These are phyloP conservation scores for Portunus trituberculatus DNA, from an alignment of 1,140 invertebrate genomes.

Conservation along the genomic window DNA sequence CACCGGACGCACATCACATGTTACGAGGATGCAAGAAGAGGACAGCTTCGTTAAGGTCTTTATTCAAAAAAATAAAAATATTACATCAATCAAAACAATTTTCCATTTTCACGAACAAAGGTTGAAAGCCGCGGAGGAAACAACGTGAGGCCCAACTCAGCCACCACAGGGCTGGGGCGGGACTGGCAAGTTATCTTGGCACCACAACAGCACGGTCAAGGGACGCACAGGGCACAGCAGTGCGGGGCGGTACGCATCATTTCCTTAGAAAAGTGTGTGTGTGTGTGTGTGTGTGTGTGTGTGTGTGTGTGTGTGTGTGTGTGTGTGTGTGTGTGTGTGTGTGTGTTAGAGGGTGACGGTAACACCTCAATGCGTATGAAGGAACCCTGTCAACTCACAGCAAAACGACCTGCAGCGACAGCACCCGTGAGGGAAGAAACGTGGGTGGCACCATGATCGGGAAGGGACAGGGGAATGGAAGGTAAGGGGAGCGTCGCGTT, in stretches of 20 bases:
- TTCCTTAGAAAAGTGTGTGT: not conserved
- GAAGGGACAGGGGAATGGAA: too few species aligned
- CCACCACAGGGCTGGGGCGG: not conserved
- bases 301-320: not conserved
- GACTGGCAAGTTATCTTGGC: not conserved
- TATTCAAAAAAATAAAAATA: conserved; percentile 14
- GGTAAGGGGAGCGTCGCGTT: not conserved
- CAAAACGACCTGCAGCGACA: too few species aligned
- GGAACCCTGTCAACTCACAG: not conserved
- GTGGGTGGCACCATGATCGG: too few species aligned
- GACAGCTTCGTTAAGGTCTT: not conserved
- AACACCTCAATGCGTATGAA: not conserved
- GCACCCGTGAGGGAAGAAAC: not conserved
- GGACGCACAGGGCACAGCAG: too few species aligned
- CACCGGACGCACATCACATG: too few species aligned
- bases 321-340: conserved; percentile 31
- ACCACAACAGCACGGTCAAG: too few species aligned
- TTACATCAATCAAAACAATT: not conserved
- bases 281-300: conserved; percentile 15
- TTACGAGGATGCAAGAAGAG: too few species aligned
- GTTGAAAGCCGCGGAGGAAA: not conserved
- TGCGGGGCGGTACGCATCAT: not conserved
- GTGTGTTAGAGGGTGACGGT: not conserved
- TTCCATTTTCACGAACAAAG: not conserved
- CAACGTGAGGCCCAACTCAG: too few species aligned